Evolutionary conservation across 2,113 vertebrate genomes (phyloP).

Genomic region (Microtus montanus): DNA sequence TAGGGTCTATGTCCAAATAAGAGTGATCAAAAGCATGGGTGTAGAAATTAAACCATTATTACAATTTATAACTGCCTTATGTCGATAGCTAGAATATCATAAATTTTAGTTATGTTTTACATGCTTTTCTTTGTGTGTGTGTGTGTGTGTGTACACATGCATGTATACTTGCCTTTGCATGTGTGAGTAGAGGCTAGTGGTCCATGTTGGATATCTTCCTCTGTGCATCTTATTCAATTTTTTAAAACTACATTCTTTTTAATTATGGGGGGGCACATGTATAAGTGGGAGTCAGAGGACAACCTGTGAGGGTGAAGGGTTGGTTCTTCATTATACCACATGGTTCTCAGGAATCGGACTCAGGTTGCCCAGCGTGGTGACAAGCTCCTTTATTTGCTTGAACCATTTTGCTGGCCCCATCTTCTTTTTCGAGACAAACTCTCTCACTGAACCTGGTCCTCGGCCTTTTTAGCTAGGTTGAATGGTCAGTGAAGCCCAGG

Average conservation of each 20-base stretch:
- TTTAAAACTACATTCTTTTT: not conserved
- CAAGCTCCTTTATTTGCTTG: not conserved
- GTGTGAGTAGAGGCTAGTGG: not conserved
- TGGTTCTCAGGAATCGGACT: not conserved
- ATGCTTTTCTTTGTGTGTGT: not conserved
- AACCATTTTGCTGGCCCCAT: not conserved
- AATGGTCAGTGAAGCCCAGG: no score
- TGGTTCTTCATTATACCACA: not conserved
- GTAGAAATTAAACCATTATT: constrained; percentile 12
- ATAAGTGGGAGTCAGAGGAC: not conserved
- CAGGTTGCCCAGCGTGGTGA: not conserved
- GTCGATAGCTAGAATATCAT: not conserved
- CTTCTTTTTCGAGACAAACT: not conserved
- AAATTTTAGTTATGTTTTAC: constrained; percentile 27
- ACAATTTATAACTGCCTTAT: not conserved
- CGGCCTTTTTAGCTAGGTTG: not conserved
- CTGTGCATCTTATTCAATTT: not conserved
- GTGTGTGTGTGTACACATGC: not conserved
- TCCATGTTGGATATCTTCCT: not conserved
- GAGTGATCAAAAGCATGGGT: not conserved
- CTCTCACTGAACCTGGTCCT: not conserved
- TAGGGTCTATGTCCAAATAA: not conserved
- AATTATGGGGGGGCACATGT: not conserved
- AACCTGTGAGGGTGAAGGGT: not conserved
- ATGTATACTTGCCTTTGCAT: not conserved